phyloP scores from a whole-genome alignment of 2,797 vertebrate species.

The Acipenser transmontanus region DNA sequence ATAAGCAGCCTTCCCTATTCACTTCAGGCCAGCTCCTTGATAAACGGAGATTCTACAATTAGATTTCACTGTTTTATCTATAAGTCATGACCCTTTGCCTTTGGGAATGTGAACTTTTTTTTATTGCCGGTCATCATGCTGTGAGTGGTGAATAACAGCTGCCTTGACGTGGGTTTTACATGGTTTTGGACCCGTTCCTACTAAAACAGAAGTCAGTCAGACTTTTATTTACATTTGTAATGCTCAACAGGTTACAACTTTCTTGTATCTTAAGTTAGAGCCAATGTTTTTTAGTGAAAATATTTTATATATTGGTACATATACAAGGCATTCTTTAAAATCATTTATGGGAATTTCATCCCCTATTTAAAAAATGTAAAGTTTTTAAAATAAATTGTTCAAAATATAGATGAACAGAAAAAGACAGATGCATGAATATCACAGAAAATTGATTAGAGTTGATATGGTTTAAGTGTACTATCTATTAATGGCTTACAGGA shows the following conservation, averaged over 20 bases:
- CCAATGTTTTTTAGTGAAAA: neutral
- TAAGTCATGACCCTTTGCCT: slow-evolving; percentile 44
- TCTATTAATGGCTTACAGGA: neutral
- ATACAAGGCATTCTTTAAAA: neutral
- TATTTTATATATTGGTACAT: slow-evolving; percentile 7
- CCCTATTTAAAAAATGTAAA: neutral
- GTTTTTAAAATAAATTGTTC: neutral
- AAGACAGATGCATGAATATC: neutral
- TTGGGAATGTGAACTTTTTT: slow-evolving; percentile 47
- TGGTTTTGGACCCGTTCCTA: slow-evolving; percentile 33
- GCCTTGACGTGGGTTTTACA: slow-evolving; percentile 37
- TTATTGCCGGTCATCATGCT: slow-evolving; percentile 41
- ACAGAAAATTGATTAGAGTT: neutral
- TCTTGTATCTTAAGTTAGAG: neutral
- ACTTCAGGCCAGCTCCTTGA: slow-evolving; percentile 26
- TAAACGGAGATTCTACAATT: slow-evolving; percentile 42
- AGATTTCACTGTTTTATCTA: slow-evolving; percentile 45
- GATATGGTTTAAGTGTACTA: neutral
- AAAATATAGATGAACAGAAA: neutral
- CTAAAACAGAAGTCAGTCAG: slow-evolving; percentile 24
- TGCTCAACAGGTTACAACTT: neutral
- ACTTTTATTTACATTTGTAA: slow-evolving; percentile 24
- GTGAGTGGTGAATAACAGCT: slow-evolving; percentile 34
- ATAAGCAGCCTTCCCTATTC: slow-evolving; percentile 33
- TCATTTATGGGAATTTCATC: neutral